These are phyloP conservation scores for Sialia sialis DNA, from an alignment of 2,113 vertebrate genomes.

Conservation along the genomic window DNA sequence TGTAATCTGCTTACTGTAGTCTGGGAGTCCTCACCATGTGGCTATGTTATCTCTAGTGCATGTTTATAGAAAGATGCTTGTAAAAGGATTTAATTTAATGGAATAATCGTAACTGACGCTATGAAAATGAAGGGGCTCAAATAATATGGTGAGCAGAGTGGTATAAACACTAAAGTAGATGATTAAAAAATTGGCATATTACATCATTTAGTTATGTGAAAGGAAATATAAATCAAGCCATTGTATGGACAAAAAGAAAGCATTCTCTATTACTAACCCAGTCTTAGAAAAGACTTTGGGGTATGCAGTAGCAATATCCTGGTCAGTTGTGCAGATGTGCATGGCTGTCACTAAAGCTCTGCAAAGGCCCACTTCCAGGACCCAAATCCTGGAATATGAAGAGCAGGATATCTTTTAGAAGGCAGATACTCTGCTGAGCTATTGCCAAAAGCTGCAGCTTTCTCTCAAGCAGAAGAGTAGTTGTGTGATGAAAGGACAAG, in stretches of 20 bases:
- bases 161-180: neutral
- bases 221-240: neutral
- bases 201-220: neutral
- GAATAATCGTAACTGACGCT: constrained; percentile 63
- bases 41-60: constrained; percentile 56
- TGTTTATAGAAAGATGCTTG: constrained; percentile 54
- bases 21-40: constrained; percentile 60
- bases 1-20: constrained; percentile 66
- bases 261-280: neutral
- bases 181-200: neutral
- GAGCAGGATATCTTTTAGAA: neutral
- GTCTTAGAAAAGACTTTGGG: neutral
- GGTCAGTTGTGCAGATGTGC: neutral
- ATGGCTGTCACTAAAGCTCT: neutral
- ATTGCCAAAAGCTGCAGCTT: neutral
- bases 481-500: neutral
- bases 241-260: neutral
- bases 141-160: neutral
- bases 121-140: constrained; percentile 46
- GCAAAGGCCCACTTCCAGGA: neutral
- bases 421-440: neutral
- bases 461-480: neutral
- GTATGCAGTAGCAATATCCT: fast-evolving
- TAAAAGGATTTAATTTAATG: constrained; percentile 69
- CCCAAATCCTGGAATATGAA: neutral